Percentiles rank a stretch among this genome's conserved stretches.
Conservation (phyloP, 2,797 vertebrate genomes). For the Acropternis orthonyx region DNA sequence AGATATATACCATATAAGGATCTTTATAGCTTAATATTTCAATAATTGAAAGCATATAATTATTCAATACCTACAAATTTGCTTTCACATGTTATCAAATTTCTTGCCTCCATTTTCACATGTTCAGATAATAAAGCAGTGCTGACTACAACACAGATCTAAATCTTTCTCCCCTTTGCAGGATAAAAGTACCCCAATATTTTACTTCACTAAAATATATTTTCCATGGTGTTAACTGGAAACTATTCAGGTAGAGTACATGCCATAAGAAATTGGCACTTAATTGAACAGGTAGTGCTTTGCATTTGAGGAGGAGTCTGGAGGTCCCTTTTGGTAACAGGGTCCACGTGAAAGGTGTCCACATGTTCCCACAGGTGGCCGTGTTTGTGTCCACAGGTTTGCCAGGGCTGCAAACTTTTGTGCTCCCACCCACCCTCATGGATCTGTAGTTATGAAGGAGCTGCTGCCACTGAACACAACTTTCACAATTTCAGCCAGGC, state of each 20-base stretch:
- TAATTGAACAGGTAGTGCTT: not conserved
- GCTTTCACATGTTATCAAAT: not conserved
- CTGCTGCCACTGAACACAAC: accelerated
- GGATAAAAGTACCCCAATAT: not conserved
- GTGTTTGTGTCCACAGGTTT: not conserved
- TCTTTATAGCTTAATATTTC: not conserved
- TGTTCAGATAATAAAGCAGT: not conserved
- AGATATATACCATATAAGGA: not conserved
- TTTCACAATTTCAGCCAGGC: not conserved
- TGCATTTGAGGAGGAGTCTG: not conserved
- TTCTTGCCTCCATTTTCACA: not conserved
- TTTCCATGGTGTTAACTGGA: not conserved
- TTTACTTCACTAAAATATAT: not conserved
- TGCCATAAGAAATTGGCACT: not conserved
- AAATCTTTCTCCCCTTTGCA: not conserved
- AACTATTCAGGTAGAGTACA: not conserved
- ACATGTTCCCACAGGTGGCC: not conserved
- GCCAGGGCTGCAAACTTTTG: not conserved
- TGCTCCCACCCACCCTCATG: not conserved
- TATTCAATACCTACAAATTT: not conserved
- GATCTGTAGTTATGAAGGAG: not conserved
- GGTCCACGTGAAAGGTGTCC: not conserved
- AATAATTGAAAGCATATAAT: not conserved
- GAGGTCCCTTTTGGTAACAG: not conserved
- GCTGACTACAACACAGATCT: not conserved